Evolutionary conservation across 2,113 vertebrate species (phyloP).

Genomic region (Canis aureus): DNA sequence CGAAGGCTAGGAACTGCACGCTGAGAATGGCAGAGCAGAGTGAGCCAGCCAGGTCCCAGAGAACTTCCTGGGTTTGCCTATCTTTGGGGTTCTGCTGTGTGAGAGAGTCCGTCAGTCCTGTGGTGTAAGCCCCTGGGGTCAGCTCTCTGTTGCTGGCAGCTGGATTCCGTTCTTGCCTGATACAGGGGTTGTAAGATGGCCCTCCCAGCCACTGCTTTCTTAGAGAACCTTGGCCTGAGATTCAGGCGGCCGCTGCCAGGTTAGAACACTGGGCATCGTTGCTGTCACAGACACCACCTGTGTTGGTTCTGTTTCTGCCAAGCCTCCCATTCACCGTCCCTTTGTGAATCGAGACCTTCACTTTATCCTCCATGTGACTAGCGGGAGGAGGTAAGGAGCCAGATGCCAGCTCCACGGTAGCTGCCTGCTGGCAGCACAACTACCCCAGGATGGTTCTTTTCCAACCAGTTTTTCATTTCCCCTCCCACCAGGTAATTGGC

Average conservation of each 20-base stretch:
- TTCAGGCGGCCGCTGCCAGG: background rate
- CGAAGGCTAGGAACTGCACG: background rate
- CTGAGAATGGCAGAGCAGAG: background rate
- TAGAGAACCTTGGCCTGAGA: background rate
- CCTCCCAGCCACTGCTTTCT: background rate
- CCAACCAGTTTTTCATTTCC: background rate
- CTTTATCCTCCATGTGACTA: background rate
- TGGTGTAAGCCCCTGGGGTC: background rate
- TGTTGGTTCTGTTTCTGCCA: background rate
- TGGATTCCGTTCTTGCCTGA: background rate
- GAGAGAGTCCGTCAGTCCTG: background rate
- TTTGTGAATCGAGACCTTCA: conserved; percentile 50
- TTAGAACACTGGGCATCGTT: background rate
- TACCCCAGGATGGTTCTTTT: background rate
- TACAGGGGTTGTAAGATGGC: background rate
- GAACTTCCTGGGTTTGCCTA: background rate
- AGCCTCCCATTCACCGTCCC: background rate
- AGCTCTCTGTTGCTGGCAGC: background rate
- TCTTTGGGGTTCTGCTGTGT: background rate
- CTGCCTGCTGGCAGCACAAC: background rate
- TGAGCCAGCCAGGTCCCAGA: background rate
- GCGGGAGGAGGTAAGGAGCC: background rate
- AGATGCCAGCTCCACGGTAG: background rate
- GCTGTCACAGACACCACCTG: background rate
- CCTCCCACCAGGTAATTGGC: background rate